These are phyloP conservation scores for Pteropus rufus DNA, from an alignment of 2,797 vertebrate species.

Conservation along the genomic window DNA sequence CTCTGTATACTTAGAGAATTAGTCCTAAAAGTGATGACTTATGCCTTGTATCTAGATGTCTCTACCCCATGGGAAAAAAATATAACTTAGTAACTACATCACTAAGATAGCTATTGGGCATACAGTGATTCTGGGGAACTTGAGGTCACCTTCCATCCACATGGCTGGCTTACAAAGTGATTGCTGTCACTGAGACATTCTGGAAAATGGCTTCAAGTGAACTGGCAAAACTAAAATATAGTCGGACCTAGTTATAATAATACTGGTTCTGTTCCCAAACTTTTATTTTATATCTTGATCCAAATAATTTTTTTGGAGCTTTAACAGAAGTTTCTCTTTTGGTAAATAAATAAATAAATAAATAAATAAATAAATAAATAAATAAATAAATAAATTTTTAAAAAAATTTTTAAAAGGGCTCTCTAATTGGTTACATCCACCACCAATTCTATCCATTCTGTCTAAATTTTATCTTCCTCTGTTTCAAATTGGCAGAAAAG, in stretches of 20 bases:
- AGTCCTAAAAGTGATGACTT: background rate
- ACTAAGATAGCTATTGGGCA: background rate
- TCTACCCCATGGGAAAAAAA: background rate
- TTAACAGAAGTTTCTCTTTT: background rate
- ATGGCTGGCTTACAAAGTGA: background rate
- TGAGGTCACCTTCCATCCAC: background rate
- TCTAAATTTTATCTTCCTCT: slow-evolving; percentile 12
- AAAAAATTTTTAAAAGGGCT: background rate
- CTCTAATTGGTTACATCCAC: background rate
- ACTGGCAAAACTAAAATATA: slow-evolving; percentile 8
- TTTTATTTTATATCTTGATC: background rate
- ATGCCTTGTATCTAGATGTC: background rate
- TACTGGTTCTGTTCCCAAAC: background rate
- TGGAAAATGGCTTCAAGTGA: background rate
- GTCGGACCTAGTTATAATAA: background rate
- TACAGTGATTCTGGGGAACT: background rate
- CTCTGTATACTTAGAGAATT: background rate
- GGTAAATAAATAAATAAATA: background rate
- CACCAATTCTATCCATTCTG: background rate
- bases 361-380: too few species aligned
- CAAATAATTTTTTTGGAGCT: background rate
- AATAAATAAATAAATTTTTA: too few species aligned
- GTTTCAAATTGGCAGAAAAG: background rate
- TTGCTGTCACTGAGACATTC: background rate
- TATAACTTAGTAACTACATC: background rate